These are phyloP conservation scores for Lutraria rhynchaena DNA, from an alignment of 1,140 invertebrate species.

Conservation along the genomic window DNA sequence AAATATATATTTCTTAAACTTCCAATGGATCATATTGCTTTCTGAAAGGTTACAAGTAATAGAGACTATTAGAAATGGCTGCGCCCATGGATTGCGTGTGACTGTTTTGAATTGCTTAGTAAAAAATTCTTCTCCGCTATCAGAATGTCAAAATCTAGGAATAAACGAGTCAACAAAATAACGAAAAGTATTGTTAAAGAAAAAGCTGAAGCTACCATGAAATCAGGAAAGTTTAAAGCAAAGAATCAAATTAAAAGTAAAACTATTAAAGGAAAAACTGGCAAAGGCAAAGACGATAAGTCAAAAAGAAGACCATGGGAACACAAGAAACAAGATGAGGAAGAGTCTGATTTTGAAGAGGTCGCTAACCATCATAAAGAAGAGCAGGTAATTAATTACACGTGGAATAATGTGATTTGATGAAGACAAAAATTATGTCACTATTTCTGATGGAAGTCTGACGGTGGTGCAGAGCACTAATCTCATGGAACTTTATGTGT, in stretches of 20 bases:
- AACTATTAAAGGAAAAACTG: not conserved
- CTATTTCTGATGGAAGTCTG: no score
- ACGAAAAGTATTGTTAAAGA: not conserved
- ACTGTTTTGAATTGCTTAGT: no score
- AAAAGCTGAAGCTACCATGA: no score
- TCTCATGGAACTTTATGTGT: no score
- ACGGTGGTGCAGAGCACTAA: no score
- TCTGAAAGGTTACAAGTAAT: no score
- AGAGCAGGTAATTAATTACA: not conserved
- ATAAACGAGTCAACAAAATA: not conserved
- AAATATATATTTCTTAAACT: no score
- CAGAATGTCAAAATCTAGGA: slow-evolving; percentile 17
- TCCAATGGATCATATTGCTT: no score
- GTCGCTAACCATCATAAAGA: slow-evolving; percentile 1
- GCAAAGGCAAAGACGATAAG: slow-evolving; percentile 18
- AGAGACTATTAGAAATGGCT: slow-evolving; percentile 51
- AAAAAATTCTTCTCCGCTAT: no score
- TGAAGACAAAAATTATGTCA: no score
- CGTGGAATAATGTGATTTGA: no score
- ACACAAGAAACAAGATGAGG: slow-evolving; percentile 45
- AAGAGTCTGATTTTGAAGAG: slow-evolving; percentile 62
- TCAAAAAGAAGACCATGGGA: slow-evolving; percentile 19
- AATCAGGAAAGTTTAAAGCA: no score
- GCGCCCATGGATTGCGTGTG: slow-evolving; percentile 44
- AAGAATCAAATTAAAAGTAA: not conserved